Evolutionary conservation across 2,113 vertebrate species (phyloP).

Genomic region (Climacteris rufus): DNA sequence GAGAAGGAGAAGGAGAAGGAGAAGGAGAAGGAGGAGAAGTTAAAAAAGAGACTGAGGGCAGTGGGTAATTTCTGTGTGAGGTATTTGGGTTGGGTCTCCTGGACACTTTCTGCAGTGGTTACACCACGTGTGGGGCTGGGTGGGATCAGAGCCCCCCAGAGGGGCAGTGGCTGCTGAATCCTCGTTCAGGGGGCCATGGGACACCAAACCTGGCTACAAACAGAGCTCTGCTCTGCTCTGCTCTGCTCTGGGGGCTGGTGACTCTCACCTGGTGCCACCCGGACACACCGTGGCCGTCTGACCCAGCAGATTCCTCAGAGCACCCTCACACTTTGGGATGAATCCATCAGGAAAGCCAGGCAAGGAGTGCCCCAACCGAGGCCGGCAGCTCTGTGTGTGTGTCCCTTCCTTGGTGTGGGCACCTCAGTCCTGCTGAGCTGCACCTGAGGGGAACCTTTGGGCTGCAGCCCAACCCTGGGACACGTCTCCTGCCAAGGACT

Average conservation of each 20-base stretch:
- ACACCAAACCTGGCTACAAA: neutral
- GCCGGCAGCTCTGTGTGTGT: neutral
- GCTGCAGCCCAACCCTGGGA: neutral
- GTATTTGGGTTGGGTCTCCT: neutral
- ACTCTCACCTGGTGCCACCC: neutral
- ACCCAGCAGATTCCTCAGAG: neutral
- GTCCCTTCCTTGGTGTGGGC: neutral
- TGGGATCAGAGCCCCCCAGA: neutral
- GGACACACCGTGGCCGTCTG: neutral
- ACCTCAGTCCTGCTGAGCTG: neutral
- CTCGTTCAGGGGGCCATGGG: neutral
- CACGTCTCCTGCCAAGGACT: neutral
- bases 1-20: too few relatives aligned
- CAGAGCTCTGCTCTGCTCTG: neutral
- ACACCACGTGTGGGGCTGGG: neutral
- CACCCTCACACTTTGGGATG: rapidly evolving
- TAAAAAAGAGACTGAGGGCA: too few relatives aligned
- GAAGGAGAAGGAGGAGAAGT: too few relatives aligned
- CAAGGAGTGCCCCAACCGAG: neutral
- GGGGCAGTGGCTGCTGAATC: neutral
- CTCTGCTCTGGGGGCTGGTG: neutral
- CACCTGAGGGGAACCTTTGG: neutral
- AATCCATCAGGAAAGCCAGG: neutral
- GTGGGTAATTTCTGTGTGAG: neutral
- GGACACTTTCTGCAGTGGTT: neutral